Base-by-base conservation (phyloP, 2,113 vertebrate genomes). In the Pogona vitticeps region DNA sequence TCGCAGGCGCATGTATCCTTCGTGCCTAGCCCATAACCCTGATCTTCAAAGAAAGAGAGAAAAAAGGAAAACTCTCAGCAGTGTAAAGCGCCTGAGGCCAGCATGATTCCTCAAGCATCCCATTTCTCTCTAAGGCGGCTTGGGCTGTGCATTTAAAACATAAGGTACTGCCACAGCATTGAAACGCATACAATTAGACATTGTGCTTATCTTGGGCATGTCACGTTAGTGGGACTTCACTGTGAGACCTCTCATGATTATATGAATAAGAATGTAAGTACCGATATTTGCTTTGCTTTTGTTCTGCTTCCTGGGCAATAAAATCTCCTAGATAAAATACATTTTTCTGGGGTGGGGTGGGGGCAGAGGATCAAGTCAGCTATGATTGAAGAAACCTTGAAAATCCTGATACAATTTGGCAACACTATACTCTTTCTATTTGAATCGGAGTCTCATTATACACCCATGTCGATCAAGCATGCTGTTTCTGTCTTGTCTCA, bases 341-440 rank as follows among this genome's bases (percentile, higher is more conserved):
- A n/a, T 87, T 87, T 90, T 63, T 20, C n/a, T n/a, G n/a, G n/a
- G n/a, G n/a, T n/a, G n/a, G n/a, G n/a, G 46, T 63, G 36, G 36
- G 36, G 61, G 26, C 91, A 46, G 65, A 40, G 65, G 86, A 86
- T 81, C 88, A 82, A 89, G 77, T 40, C 31, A 71, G 15, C 81
- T 36, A 88, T 82, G 84, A 85, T 90, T 83, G 70, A 82, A 92
- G n/a, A 80, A 90, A 83, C 82, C 68, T 85, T 14, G 85, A 86
- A 83, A 13, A 87, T 31, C 56, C 82, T 4, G 0, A 23, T 87
- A 82, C 86, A 23, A 83, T 76, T 88, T 88, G 90, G 83, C 85
- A 90, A 91, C 91, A 85, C 76, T 83, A 75, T 12, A 76, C 77
- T n/a, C 40, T 87, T 77, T 82, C 52, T 71, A 80, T 6, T 88